phyloP scores from a whole-genome alignment of 2,888 invertebrate species.

The Erpobdella octoculata region DNA sequence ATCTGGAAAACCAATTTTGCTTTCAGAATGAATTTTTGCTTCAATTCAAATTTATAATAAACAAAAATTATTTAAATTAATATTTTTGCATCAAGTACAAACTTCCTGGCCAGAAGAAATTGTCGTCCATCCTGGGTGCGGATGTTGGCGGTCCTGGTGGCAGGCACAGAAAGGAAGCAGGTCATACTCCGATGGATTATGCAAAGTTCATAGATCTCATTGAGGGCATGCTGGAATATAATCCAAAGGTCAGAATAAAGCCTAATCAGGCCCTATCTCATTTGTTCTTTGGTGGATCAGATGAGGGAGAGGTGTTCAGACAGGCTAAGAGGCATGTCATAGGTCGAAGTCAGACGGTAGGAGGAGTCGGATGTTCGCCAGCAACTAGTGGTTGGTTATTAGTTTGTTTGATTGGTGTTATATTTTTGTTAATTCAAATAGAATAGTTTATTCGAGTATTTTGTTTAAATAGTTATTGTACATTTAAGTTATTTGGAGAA shows the following conservation, averaged over 20 bases:
- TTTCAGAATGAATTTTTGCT: too few species aligned
- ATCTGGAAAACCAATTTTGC: too few species aligned
- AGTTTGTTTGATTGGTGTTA: background rate
- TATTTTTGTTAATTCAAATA: background rate
- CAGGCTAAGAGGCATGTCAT: background rate
- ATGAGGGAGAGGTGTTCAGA: background rate
- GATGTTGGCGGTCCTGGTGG: background rate
- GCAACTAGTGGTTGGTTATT: background rate
- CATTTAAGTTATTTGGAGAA: background rate
- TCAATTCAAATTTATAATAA: too few species aligned
- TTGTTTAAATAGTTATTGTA: background rate
- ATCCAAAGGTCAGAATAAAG: background rate
- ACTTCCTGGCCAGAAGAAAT: background rate
- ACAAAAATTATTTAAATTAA: too few species aligned
- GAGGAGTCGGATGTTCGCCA: background rate
- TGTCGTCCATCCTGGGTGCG: background rate
- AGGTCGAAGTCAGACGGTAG: background rate
- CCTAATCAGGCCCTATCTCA: constrained; percentile 5
- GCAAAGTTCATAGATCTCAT: constrained; percentile 3
- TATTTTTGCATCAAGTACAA: too few species aligned
- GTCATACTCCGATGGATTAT: constrained; percentile 2
- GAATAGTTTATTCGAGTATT: background rate
- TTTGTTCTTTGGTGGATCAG: constrained; percentile 3
- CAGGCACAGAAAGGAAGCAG: background rate
- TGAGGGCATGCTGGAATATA: constrained; percentile 11